phyloP scores from a whole-genome alignment of 2,113 vertebrate genomes.

The Hypomesus transpacificus region DNA sequence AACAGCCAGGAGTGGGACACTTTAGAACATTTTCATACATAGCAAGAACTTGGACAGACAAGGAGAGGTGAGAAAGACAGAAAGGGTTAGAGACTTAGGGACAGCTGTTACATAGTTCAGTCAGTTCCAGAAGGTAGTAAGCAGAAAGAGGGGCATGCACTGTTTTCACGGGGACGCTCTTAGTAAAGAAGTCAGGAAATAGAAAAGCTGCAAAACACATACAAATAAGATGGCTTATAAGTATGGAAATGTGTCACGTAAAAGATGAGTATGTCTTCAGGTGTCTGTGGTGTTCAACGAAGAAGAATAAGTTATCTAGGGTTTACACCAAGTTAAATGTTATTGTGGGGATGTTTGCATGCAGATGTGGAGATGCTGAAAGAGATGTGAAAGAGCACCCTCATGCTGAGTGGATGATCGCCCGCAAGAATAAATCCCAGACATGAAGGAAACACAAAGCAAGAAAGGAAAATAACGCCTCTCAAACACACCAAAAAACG shows the following conservation, averaged over 20 bases:
- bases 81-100: slow-evolving; percentile 67
- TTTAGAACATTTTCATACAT: slow-evolving; percentile 99
- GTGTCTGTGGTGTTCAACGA: background rate
- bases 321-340: too few species aligned
- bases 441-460: background rate
- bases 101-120: slow-evolving; percentile 40
- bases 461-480: background rate
- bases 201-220: background rate
- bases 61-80: slow-evolving; percentile 81
- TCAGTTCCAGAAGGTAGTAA: background rate
- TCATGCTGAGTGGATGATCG: background rate
- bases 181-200: background rate
- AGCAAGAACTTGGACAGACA: slow-evolving; percentile 96
- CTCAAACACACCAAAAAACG: too few species aligned
- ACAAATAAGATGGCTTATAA: background rate
- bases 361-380: background rate
- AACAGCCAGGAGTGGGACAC: slow-evolving; percentile 99
- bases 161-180: background rate
- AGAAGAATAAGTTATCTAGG: background rate
- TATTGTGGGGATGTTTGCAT: background rate
- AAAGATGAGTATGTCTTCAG: background rate
- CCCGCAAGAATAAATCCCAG: background rate
- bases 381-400: background rate
- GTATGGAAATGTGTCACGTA: background rate
- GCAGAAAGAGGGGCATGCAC: slow-evolving; percentile 5